Base-by-base conservation (phyloP, 2,797 vertebrate genomes). In the Australoheros facetus region DNA sequence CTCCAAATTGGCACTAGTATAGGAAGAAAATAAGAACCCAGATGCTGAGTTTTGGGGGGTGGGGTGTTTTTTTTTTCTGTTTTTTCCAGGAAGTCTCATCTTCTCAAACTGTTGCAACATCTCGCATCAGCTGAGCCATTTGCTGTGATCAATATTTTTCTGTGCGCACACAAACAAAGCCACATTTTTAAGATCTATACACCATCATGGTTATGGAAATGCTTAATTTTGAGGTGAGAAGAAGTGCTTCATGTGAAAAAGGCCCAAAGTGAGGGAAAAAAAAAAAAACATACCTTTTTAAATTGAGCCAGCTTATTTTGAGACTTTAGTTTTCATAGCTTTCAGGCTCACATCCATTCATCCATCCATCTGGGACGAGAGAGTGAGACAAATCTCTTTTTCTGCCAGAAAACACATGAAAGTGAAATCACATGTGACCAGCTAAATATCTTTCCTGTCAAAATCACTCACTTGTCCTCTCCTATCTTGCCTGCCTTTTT, bases 401-500 rank as follows among this genome's bases (percentile, higher is more conserved):
- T 28, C 10, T 78, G 23, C 54, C 17, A 70, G 23, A 21, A 58
- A 75, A 39, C 37, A 73, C 48, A 70, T 59, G 23, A 17, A 69
- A 73, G 59, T 37, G n/a, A 72, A 78, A 75, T 64, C 57, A 19
- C 34, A 42, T 78, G n/a, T 64, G 28, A 37, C 23, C 48, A 13
- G 6, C 17, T 55, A 51, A 60, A 34, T 3, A 13, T 51, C 19
- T 64, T 30, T 30, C 37, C 53, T 37, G n/a, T 75, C 54, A 56
- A 30, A 73, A 71, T 62, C 45, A 8, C 58, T 42, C 59, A 53
- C 30, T 26, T 71, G 42, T 57, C 8, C 12, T 57, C 53, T 53
- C 42, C 75, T 28, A 32, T 79, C 66, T 77, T 26, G 69, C 23
- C 34, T 19, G 19, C 57, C 28, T 82, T 62, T 62, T n/a, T 34